Evolutionary conservation across 2,888 invertebrate genomes (phyloP).

Genomic region (Sesia bembeciformis): DNA sequence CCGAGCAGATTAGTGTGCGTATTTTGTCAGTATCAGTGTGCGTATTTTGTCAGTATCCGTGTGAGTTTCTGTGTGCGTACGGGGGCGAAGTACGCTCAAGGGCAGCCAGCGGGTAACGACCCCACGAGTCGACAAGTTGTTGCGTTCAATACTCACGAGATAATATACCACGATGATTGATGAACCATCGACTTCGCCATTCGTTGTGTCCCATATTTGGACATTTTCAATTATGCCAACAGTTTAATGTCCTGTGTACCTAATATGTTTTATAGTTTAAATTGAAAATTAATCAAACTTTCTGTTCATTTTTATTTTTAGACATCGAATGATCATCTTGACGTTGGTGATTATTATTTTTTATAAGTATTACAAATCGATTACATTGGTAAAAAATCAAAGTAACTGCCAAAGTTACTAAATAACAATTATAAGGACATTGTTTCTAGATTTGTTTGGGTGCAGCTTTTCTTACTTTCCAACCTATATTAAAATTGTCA

Average conservation of each 20-base stretch:
- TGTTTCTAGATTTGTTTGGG: no score
- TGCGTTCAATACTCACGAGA: constrained; percentile 16
- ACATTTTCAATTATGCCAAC: background rate
- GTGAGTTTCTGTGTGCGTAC: constrained; percentile 1
- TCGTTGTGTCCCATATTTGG: background rate
- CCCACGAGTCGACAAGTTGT: constrained; percentile 26
- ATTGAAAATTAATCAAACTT: no score
- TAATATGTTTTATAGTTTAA: background rate
- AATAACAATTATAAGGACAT: no score
- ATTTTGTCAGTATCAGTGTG: constrained; percentile 8
- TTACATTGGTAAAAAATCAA: no score
- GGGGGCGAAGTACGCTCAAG: constrained; percentile 64
- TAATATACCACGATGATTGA: constrained; percentile 15
- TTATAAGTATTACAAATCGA: no score
- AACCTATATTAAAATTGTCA: background rate
- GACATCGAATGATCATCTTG: no score
- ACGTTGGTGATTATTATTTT: no score
- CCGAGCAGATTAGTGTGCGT: constrained; percentile 14
- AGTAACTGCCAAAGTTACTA: no score
- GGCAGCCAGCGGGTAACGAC: constrained; percentile 58
- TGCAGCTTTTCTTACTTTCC: background rate
- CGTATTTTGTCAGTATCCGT: constrained; percentile 5
- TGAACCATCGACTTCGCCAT: background rate
- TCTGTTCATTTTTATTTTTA: no score
- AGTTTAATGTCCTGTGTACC: constrained; percentile 4